phyloP scores from a whole-genome alignment of 2,888 invertebrate species.

The Spisula subtruncata region DNA sequence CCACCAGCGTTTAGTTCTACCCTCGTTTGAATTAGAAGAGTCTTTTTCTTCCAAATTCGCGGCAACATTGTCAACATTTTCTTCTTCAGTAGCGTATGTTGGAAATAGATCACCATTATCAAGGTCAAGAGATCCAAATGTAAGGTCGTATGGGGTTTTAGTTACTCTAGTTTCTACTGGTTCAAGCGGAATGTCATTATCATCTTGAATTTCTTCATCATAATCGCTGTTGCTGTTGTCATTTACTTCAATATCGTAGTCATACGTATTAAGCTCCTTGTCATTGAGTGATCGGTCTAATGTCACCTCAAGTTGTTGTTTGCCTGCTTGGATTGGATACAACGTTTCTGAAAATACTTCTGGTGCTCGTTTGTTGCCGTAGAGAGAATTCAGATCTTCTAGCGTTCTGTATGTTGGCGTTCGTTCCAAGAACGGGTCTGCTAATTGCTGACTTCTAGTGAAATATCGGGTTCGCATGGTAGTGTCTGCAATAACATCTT shows the following conservation, averaged over 20 bases:
- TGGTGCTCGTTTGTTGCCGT: slow-evolving; percentile 40
- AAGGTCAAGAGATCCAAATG: slow-evolving; percentile 37
- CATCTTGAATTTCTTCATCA: not conserved
- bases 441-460: not conserved
- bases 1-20: slow-evolving; percentile 43
- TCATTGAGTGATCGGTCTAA: slow-evolving; percentile 37
- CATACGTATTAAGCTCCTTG: not conserved
- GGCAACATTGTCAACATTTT: not conserved
- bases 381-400: not conserved
- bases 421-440: slow-evolving; percentile 20
- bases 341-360: slow-evolving; percentile 41
- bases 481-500: not conserved
- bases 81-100: not conserved
- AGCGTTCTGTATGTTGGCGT: slow-evolving; percentile 3
- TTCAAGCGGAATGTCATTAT: not conserved
- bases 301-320: slow-evolving; percentile 37
- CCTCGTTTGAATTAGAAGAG: not conserved
- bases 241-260: not conserved
- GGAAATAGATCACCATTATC: not conserved
- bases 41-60: not conserved
- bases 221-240: not conserved
- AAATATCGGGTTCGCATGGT: not conserved
- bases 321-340: slow-evolving; percentile 49
- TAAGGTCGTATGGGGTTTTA: slow-evolving; percentile 34
- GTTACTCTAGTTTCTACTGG: not conserved